phyloP scores from a whole-genome alignment of 2,797 vertebrate genomes.

The Menidia menidia region DNA sequence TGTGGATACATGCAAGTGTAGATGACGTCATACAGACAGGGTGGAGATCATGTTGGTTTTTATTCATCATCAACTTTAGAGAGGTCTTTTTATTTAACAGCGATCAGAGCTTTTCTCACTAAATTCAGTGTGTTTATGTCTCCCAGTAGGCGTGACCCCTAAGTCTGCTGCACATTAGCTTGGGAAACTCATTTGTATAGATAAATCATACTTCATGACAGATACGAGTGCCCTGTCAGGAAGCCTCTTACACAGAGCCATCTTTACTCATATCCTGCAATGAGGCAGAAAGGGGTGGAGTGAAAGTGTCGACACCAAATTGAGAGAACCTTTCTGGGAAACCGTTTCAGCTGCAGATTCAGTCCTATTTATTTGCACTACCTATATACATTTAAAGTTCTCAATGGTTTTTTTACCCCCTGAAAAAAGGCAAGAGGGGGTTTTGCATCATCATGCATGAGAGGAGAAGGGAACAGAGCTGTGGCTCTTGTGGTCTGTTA shows the following conservation, averaged over 20 bases:
- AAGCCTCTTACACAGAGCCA: constrained; percentile 1
- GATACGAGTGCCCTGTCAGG: constrained; percentile 10
- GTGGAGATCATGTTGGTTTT: constrained; percentile 20
- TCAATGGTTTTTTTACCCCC: background rate
- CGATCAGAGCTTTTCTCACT: background rate
- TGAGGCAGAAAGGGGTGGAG: constrained; percentile 32
- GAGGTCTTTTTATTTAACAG: background rate
- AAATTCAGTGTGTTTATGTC: background rate
- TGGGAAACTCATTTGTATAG: background rate
- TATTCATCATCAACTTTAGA: background rate
- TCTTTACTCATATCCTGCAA: constrained; percentile 40
- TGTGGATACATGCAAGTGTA: background rate
- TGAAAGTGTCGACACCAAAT: constrained; percentile 27
- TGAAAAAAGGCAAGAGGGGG: background rate
- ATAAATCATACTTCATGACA: background rate
- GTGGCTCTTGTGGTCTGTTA: constrained; percentile 4
- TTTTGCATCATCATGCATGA: constrained; percentile 1
- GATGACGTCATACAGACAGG: constrained; percentile 5
- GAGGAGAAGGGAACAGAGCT: background rate
- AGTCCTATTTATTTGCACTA: constrained; percentile 9
- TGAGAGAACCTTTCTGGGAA: constrained; percentile 25
- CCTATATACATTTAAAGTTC: background rate
- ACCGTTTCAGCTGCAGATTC: constrained; percentile 1
- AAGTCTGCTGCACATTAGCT: background rate
- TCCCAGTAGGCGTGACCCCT: background rate